phyloP scores from a whole-genome alignment of 2,888 invertebrate species.

The Brachylomia viminalis region DNA sequence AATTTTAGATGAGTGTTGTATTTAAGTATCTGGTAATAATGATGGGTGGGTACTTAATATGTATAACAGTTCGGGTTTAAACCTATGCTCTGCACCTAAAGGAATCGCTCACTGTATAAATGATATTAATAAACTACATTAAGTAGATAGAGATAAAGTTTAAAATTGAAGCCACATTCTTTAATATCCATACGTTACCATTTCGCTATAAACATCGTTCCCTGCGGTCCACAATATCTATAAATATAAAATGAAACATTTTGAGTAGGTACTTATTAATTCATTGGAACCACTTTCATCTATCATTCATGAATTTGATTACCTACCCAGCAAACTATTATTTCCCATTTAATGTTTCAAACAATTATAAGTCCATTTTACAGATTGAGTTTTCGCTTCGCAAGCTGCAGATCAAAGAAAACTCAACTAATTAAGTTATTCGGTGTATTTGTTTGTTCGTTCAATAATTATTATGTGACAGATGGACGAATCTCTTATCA shows the following conservation, averaged over 20 bases:
- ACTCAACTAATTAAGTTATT: constrained; percentile 1
- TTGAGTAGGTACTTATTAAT: background rate
- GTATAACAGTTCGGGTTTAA: background rate
- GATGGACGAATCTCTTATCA: constrained; percentile 11
- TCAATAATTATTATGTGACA: constrained; percentile 40
- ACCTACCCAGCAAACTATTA: background rate
- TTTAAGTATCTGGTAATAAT: background rate
- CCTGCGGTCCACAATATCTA: background rate
- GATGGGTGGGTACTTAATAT: background rate
- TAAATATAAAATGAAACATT: background rate
- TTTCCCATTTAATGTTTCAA: constrained; percentile 4
- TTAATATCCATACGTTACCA: too few relatives aligned
- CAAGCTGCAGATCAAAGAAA: constrained; percentile 32
- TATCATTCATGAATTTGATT: constrained; percentile 1
- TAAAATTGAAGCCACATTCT: background rate
- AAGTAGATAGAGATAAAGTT: background rate
- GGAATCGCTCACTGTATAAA: background rate
- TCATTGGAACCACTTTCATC: background rate
- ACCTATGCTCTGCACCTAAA: background rate
- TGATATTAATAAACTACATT: background rate
- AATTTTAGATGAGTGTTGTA: background rate
- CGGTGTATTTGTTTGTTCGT: background rate
- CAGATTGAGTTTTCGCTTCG: constrained; percentile 23
- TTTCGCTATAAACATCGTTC: constrained; percentile 1
- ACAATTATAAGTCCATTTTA: background rate